These are phyloP conservation scores for Cheiracanthium punctorium DNA, from an alignment of 2,888 invertebrate genomes.

Conservation along the genomic window DNA sequence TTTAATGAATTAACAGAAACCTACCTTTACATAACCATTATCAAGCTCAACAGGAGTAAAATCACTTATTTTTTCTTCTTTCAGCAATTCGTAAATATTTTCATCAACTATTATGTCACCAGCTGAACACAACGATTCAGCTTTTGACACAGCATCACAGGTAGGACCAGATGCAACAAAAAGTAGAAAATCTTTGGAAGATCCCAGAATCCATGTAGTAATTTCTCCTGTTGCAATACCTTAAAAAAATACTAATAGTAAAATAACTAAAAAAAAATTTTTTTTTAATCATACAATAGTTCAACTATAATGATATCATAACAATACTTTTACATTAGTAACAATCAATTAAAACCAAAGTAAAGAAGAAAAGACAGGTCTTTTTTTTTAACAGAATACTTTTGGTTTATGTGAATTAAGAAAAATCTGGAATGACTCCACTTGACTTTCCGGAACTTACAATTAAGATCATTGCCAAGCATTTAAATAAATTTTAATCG, in stretches of 20 bases:
- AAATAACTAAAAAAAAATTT: not conserved
- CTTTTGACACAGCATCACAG: slow-evolving; percentile 1
- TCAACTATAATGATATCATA: no score
- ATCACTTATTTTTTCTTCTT: not conserved
- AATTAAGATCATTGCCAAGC: no score
- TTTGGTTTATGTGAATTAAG: no score
- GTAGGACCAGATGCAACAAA: slow-evolving; percentile 43
- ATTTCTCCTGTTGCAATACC: slow-evolving; percentile 49
- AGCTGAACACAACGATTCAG: slow-evolving; percentile 30
- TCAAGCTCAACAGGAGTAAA: not conserved
- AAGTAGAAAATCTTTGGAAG: slow-evolving; percentile 24
- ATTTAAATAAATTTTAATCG: no score
- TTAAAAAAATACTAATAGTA: not conserved
- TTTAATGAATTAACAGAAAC: no score
- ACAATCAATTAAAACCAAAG: no score
- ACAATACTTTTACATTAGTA: no score
- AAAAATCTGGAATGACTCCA: no score
- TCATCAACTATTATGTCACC: slow-evolving; percentile 45
- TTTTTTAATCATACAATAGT: no score
- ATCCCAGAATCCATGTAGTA: slow-evolving; percentile 47
- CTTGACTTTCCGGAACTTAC: no score
- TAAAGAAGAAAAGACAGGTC: no score
- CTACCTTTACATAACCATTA: slow-evolving; percentile 27
- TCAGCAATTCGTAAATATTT: slow-evolving; percentile 2
- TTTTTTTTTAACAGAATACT: no score